Conservation (phyloP, 2,888 invertebrate genomes). For the Andrena praecox region DNA sequence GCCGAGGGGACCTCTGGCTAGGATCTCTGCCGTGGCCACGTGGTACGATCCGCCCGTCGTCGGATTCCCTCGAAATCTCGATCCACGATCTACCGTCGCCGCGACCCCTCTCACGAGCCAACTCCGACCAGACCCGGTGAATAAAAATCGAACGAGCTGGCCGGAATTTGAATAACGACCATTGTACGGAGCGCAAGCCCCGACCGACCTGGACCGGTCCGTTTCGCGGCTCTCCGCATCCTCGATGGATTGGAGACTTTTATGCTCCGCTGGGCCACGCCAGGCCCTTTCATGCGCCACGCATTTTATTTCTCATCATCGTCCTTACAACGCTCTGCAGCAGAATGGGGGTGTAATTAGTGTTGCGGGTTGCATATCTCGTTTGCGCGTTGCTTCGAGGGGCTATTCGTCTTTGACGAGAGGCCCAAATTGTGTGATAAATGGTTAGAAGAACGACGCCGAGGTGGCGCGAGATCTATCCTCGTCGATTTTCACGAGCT, state of each 20-base stretch:
- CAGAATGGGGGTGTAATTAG: not conserved
- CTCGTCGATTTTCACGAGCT: not conserved
- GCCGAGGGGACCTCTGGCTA: conserved; percentile 69
- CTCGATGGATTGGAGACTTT: conserved; percentile 49
- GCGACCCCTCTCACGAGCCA: conserved; percentile 62
- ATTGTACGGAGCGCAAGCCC: conserved; percentile 62
- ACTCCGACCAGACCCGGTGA: conserved; percentile 59
- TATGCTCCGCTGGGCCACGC: not conserved
- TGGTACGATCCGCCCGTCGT: conserved; percentile 73
- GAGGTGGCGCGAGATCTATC: not conserved
- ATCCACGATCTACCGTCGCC: conserved; percentile 78
- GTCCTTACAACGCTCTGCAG: not conserved
- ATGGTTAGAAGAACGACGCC: too few species aligned
- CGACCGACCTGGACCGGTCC: conserved; percentile 47
- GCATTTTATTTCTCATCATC: conserved; percentile 27
- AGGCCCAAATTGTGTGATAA: too few species aligned
- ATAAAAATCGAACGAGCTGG: conserved; percentile 74
- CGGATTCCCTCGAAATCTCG: conserved; percentile 82
- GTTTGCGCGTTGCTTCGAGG: too few species aligned
- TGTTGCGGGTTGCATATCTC: not conserved
- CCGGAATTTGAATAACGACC: conserved; percentile 81
- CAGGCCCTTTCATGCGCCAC: conserved; percentile 14
- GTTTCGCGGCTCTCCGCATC: conserved; percentile 22
- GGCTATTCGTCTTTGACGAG: too few species aligned
- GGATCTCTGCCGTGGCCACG: conserved; percentile 57